A percentile compares a stretch with the other conserved stretches of the same genome.
Conservation (phyloP, 2,797 vertebrate genomes). For the Microcaecilia unicolor region DNA sequence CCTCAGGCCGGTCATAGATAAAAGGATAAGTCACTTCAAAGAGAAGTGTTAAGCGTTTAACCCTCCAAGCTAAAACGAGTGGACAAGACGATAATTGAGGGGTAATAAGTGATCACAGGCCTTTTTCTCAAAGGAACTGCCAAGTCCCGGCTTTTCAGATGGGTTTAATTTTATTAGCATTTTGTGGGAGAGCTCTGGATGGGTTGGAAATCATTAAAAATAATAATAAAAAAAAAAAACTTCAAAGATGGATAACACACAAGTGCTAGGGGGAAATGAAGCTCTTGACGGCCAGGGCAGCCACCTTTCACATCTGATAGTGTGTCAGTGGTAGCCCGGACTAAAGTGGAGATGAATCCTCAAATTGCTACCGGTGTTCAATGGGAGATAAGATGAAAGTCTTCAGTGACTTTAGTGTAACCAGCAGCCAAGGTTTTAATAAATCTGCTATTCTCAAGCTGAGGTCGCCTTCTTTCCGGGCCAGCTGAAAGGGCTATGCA, state of each 20-base stretch:
- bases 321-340: too few species aligned
- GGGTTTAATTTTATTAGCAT: constrained; percentile 97
- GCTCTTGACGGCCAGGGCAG: too few species aligned
- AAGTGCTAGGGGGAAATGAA: constrained; percentile 14
- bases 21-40: constrained; percentile 99
- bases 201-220: constrained; percentile 55
- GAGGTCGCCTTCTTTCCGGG: too few species aligned
- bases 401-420: too few species aligned
- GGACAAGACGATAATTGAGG: constrained; percentile 94
- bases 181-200: constrained; percentile 70
- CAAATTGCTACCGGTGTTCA: too few species aligned
- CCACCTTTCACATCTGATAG: too few species aligned
- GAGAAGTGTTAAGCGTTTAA: constrained; percentile 90
- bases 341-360: too few species aligned
- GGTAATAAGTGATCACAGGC: constrained; percentile 88
- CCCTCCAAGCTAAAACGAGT: constrained; percentile 82
- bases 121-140: constrained; percentile 63
- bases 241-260: constrained; percentile 62
- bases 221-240: too few species aligned
- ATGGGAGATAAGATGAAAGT: too few species aligned
- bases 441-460: too few species aligned
- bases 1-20: constrained; percentile 92
- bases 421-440: too few species aligned
- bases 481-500: too few species aligned
- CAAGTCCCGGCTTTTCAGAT: constrained; percentile 66